A percentile compares a stretch with the other conserved stretches of the same genome.
Conservation (phyloP, 2,888 invertebrate genomes). For the Coecobrya sp. region DNA sequence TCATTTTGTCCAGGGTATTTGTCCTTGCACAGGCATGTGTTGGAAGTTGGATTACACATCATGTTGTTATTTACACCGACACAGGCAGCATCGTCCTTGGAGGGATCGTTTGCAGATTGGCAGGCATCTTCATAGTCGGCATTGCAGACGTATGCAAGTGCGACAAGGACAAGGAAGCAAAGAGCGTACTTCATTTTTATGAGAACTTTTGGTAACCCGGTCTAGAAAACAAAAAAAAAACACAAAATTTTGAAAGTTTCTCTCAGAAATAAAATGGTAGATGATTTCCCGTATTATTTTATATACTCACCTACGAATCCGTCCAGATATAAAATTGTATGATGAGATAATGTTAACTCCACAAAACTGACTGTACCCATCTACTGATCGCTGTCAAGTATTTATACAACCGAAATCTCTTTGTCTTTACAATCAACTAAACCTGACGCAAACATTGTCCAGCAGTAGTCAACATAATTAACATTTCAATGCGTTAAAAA, state of each 20-base stretch:
- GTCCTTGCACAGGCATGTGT: slow-evolving; percentile 77
- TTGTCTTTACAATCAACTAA: neutral
- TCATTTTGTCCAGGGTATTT: slow-evolving; percentile 67
- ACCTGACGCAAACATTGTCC: slow-evolving; percentile 1
- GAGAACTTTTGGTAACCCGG: neutral
- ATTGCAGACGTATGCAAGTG: slow-evolving; percentile 42
- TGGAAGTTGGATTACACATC: slow-evolving; percentile 69
- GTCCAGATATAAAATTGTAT: neutral
- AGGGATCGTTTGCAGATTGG: slow-evolving; percentile 26
- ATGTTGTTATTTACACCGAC: slow-evolving; percentile 77
- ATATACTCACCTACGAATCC: slow-evolving; percentile 7
- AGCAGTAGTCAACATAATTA: neutral
- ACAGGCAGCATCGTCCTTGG: slow-evolving; percentile 71
- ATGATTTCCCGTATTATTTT: too few species aligned
- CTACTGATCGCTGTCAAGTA: neutral
- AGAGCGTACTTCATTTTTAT: slow-evolving; percentile 74
- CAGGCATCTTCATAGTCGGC: slow-evolving; percentile 73
- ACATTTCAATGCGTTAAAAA: too few species aligned
- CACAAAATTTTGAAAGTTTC: neutral
- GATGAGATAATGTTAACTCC: neutral
- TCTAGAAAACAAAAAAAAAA: neutral
- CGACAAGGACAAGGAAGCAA: slow-evolving; percentile 59
- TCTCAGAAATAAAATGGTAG: neutral
- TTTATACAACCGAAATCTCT: slow-evolving; percentile 14
- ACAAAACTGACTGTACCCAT: neutral